A percentile compares a stretch with the other conserved stretches of the same genome.
These are phyloP conservation scores for Bombyx mori DNA, from an alignment of 1,140 invertebrate genomes.

Conservation along the genomic window DNA sequence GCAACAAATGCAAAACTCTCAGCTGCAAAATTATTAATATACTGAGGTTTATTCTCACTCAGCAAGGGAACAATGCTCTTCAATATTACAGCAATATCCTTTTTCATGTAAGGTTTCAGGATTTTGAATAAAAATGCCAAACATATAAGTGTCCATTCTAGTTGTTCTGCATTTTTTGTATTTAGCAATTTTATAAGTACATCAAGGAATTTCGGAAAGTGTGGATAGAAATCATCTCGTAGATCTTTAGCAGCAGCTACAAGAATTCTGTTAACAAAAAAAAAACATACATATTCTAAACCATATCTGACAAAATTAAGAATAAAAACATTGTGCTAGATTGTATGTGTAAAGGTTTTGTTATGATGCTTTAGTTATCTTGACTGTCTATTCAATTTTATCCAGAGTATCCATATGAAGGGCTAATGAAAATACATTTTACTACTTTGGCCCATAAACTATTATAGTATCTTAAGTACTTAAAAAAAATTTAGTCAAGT, in stretches of 20 bases:
- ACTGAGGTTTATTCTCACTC: conserved; percentile 78
- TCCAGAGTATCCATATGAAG: too few species aligned
- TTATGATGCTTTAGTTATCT: too few species aligned
- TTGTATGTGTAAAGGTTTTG: too few species aligned
- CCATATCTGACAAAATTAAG: neutral
- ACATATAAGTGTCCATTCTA: conserved; percentile 87
- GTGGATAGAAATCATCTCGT: conserved; percentile 87
- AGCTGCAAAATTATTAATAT: conserved; percentile 93
- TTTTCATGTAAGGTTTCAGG: conserved; percentile 85
- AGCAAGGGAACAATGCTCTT: conserved; percentile 83
- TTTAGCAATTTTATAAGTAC: conserved; percentile 81
- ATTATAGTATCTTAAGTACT: too few species aligned
- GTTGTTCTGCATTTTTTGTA: conserved; percentile 83
- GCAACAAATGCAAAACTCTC: conserved; percentile 95
- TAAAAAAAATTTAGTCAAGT: too few species aligned
- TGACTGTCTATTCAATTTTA: too few species aligned
- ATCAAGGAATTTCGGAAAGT: conserved; percentile 81
- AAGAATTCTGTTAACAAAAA: conserved; percentile 74
- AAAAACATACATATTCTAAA: conserved; percentile 8
- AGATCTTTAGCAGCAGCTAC: conserved; percentile 89
- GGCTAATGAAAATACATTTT: too few species aligned
- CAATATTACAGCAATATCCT: conserved; percentile 83
- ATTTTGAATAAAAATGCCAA: conserved; percentile 92
- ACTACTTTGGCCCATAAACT: too few species aligned
- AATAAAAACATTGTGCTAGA: neutral